phyloP scores from a whole-genome alignment of 2,797 vertebrate genomes.

The Delichon dasypus region DNA sequence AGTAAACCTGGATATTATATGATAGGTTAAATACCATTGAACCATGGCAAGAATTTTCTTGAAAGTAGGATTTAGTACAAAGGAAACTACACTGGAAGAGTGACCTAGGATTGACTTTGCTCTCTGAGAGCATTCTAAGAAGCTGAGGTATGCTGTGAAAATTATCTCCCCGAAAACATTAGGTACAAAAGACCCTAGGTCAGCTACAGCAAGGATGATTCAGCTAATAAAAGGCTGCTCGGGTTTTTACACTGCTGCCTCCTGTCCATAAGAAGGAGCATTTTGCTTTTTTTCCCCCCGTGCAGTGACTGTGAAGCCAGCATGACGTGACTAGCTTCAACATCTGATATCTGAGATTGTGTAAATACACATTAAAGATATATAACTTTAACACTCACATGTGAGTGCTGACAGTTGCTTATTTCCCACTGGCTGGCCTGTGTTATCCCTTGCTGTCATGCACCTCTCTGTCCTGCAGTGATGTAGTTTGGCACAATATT shows the following conservation, averaged over 20 bases:
- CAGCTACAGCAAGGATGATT: conserved; percentile 50
- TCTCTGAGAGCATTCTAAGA: conserved; percentile 71
- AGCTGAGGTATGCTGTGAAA: conserved; percentile 63
- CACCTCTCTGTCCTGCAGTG: not conserved
- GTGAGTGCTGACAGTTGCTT: conserved; percentile 27
- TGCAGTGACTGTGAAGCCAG: conserved; percentile 21
- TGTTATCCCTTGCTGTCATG: conserved; percentile 30
- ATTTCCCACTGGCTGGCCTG: conserved; percentile 29
- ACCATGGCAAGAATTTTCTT: conserved; percentile 83
- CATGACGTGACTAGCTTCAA: not conserved
- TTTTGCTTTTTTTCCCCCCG: not conserved
- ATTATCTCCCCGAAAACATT: conserved; percentile 64
- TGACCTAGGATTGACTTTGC: conserved; percentile 81
- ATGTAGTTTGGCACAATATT: not conserved
- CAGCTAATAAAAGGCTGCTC: conserved; percentile 44
- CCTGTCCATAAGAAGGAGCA: not conserved
- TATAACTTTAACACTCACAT: conserved; percentile 5
- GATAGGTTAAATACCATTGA: conserved; percentile 86
- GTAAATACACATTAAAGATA: conserved; percentile 38
- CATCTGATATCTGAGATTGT: conserved; percentile 40
- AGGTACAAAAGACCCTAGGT: conserved; percentile 61
- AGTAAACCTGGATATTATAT: conserved; percentile 85
- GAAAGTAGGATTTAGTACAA: conserved; percentile 83
- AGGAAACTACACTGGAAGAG: conserved; percentile 78
- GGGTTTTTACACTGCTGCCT: conserved; percentile 11